phyloP scores from a whole-genome alignment of 2,888 invertebrate species.

The Keiferia lycopersicella region DNA sequence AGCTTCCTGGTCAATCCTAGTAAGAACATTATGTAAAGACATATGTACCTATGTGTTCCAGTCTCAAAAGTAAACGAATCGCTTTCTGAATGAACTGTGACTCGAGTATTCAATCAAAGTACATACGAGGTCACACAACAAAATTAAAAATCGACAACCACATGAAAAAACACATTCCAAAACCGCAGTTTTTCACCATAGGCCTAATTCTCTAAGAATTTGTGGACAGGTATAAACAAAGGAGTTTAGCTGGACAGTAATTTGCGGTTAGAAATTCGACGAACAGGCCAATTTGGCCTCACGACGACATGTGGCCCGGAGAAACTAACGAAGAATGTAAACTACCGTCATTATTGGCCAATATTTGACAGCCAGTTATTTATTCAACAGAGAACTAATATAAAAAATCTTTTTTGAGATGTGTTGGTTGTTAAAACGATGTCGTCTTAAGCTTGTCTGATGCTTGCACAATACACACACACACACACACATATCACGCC shows the following conservation, averaged over 20 bases:
- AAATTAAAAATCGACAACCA: neutral
- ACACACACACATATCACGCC: too few relatives aligned
- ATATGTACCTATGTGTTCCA: too few relatives aligned
- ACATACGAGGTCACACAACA: neutral
- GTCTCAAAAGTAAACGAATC: too few relatives aligned
- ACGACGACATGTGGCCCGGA: slow-evolving; percentile 20
- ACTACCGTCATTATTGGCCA: neutral
- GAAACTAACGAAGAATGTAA: slow-evolving; percentile 35
- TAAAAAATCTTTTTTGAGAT: neutral
- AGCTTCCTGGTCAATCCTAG: too few relatives aligned
- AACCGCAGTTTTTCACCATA: slow-evolving; percentile 12
- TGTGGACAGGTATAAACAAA: slow-evolving; percentile 9
- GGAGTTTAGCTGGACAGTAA: slow-evolving; percentile 11
- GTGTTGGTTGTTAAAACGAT: too few relatives aligned
- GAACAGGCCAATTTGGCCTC: slow-evolving; percentile 8
- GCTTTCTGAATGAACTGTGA: too few relatives aligned
- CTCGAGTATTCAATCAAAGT: too few relatives aligned
- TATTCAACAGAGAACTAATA: too few relatives aligned
- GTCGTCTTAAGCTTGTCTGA: too few relatives aligned
- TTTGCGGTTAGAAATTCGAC: slow-evolving; percentile 22
- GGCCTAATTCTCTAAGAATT: slow-evolving; percentile 13
- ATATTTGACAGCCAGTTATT: neutral
- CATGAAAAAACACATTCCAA: neutral
- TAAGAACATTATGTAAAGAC: too few relatives aligned
- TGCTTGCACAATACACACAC: too few relatives aligned